phyloP scores from a whole-genome alignment of 2,888 invertebrate species.

The Eremobia ochroleuca region DNA sequence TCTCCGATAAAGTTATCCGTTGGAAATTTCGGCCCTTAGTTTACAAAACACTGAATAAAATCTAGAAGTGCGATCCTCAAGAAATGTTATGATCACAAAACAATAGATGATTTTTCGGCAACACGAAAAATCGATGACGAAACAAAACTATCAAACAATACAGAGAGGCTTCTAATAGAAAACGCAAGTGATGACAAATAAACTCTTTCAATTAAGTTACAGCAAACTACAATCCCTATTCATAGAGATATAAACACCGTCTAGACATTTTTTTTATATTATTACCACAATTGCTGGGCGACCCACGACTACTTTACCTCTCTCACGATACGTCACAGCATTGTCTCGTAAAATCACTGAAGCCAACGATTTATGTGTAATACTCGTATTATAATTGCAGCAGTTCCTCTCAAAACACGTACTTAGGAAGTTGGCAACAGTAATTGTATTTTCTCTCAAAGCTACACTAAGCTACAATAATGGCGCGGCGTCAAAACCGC shows the following conservation, averaged over 20 bases:
- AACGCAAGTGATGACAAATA: not conserved
- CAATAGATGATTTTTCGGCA: not conserved
- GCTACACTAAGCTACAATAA: not conserved
- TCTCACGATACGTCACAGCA: not conserved
- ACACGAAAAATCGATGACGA: not conserved
- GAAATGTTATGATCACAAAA: not conserved
- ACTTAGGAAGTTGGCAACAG: not conserved
- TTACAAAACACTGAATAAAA: not conserved
- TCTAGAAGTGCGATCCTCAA: not conserved
- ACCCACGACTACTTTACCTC: not conserved
- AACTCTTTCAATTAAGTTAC: not conserved
- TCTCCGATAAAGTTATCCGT: too few species aligned
- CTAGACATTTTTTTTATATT: not conserved
- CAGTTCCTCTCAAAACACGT: not conserved
- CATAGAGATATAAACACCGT: not conserved
- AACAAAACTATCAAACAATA: not conserved
- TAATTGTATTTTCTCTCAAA: conserved; percentile 4
- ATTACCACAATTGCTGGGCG: not conserved
- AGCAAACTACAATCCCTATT: not conserved
- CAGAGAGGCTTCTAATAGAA: not conserved
- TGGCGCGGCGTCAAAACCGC: not conserved
- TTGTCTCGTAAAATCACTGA: not conserved
- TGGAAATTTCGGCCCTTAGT: too few species aligned
- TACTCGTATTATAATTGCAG: not conserved
- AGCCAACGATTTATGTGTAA: not conserved